Evolutionary conservation across 2,113 vertebrate genomes (phyloP), one percentile per base, ranked within the genome.

Genomic region (Hippoglossus stenolepis): DNA sequence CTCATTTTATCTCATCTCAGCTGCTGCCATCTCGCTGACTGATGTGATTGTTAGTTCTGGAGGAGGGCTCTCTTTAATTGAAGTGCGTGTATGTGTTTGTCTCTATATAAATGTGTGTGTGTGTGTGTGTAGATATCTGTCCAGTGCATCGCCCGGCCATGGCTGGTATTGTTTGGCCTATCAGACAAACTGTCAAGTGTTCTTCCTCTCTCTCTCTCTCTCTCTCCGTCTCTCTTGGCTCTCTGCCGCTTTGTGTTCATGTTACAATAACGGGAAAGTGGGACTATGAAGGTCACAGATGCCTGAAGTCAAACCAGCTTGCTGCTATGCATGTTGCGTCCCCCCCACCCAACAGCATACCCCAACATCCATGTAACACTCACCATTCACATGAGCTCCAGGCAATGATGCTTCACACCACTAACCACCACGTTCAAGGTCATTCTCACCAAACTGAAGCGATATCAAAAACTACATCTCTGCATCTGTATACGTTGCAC

Each of bases 131-230:
- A 53, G 73, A 81, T 94, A 90, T 95, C 94, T 94, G 94, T 92
- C 91, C 83, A 90, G 91, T 70, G 77, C 91, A 90, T 92, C 91
- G 93, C 89, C 93, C 93, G 93, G 94, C 95, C 77, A 79, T 82
- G 77, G 85, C 79, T 92, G 94, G 93, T 93, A 95, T 95, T 97
- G 96, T 96, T 83, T 94, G 95, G 87, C 89, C 94, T 89, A 94
- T 95, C 94, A 93, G 92, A 89, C 86, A 91, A 91, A 90, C 94
- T 94, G 94, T 95, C 95, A 94, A 94, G 90, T 62, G 62, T 80
- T 90, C 77, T 72, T 57, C 70, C 65, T 53, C 61, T 70, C 54
- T 40, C 59, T 75, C 43, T 79, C 28, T 31, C 72, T 57, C 54
- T 26, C 49, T 43, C 73, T 77, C 61, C 13, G 71, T 63, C 65